Conservation (phyloP, 2,797 vertebrate species). For the Sciurus vulgaris region DNA sequence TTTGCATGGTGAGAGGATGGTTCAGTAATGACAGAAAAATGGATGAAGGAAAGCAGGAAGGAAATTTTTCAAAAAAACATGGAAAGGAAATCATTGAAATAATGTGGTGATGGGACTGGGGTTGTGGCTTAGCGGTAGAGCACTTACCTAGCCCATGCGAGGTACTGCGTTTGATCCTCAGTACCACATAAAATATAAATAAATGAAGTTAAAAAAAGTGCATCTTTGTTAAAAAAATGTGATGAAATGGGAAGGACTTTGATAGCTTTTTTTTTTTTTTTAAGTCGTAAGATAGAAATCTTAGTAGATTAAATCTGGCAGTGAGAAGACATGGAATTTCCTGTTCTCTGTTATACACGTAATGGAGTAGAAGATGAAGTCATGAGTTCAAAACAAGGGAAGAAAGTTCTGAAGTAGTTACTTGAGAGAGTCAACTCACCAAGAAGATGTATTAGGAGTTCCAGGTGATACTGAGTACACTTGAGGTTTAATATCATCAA, state of each 20-base stretch:
- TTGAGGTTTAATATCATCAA: conserved; percentile 18
- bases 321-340: background rate
- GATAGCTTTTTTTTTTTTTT: background rate
- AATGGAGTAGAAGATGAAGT: background rate
- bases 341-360: background rate
- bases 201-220: too few relatives aligned
- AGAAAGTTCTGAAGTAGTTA: background rate
- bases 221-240: too few relatives aligned
- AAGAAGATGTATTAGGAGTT: conserved; percentile 32
- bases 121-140: too few relatives aligned
- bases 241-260: background rate
- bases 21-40: background rate
- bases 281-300: background rate
- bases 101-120: background rate
- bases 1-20: conserved; percentile 16
- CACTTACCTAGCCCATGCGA: too few relatives aligned
- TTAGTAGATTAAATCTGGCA: background rate
- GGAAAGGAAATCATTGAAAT: background rate
- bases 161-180: too few relatives aligned
- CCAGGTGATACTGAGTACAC: background rate
- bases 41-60: background rate
- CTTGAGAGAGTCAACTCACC: background rate
- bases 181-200: too few relatives aligned
- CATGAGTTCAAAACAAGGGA: conserved; percentile 21
- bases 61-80: background rate